Conservation (phyloP, 2,797 vertebrate species). For the Pseudochirops cupreus region DNA sequence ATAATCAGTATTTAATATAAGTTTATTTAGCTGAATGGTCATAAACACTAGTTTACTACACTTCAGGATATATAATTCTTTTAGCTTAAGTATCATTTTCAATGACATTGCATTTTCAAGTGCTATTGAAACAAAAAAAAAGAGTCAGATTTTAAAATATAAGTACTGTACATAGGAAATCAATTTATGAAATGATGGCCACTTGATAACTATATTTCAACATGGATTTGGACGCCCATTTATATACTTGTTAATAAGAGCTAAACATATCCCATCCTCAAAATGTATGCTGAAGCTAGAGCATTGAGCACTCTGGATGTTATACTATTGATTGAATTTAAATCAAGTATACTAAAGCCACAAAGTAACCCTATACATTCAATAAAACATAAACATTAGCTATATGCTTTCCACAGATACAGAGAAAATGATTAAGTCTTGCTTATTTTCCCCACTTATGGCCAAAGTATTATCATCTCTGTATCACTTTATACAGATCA, state of each 20-base stretch:
- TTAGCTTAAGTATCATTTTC: conserved; percentile 47
- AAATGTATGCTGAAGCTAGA: conserved; percentile 10
- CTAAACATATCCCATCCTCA: not conserved
- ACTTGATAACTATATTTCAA: not conserved
- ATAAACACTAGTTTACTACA: not conserved
- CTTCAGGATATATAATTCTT: not conserved
- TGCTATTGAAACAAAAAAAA: conserved; percentile 18
- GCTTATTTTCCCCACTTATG: conserved; percentile 39
- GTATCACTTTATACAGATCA: not conserved
- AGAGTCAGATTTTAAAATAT: not conserved
- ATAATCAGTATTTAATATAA: not conserved
- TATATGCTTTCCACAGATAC: not conserved
- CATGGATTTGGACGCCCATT: not conserved
- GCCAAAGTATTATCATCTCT: not conserved
- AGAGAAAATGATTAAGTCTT: conserved; percentile 3
- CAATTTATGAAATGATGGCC: not conserved
- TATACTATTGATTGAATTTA: conserved; percentile 8
- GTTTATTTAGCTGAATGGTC: not conserved
- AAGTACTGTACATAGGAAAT: conserved; percentile 11
- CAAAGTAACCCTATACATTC: not conserved
- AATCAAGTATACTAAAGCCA: not conserved
- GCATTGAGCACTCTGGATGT: conserved; percentile 23
- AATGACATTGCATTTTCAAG: conserved; percentile 33
- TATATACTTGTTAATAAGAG: conserved; percentile 49
- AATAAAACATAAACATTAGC: conserved; percentile 13